phyloP scores from a whole-genome alignment of 2,888 invertebrate species.

The Athalia cordata region DNA sequence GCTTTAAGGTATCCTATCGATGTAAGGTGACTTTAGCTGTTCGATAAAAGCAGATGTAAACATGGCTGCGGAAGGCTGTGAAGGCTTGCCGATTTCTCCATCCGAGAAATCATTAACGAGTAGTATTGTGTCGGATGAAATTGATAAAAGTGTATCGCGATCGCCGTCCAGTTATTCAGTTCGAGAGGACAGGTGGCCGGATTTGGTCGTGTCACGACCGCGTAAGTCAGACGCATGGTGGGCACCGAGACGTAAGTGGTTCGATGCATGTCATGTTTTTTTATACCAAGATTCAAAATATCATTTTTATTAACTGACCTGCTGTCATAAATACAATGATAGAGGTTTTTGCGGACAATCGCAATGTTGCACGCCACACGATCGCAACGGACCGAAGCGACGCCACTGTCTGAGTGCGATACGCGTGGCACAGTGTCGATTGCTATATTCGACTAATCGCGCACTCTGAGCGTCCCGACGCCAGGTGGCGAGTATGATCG shows the following conservation, averaged over 20 bases:
- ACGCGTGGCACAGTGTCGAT: slow-evolving; percentile 10
- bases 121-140: slow-evolving; percentile 74
- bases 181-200: slow-evolving; percentile 74
- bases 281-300: background rate
- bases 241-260: slow-evolving; percentile 70
- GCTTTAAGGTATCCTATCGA: background rate
- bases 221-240: slow-evolving; percentile 71
- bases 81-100: slow-evolving; percentile 70
- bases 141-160: slow-evolving; percentile 73
- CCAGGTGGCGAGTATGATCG: slow-evolving; percentile 17
- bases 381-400: background rate
- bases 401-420: slow-evolving; percentile 33
- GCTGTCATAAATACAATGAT: background rate
- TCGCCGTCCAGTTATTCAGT: slow-evolving; percentile 78
- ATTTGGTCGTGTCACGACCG: slow-evolving; percentile 70
- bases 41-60: slow-evolving; percentile 50
- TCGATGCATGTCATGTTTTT: slow-evolving; percentile 8
- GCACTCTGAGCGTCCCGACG: slow-evolving; percentile 16
- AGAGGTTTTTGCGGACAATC: background rate
- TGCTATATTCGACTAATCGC: background rate
- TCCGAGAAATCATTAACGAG: slow-evolving; percentile 70
- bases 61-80: slow-evolving; percentile 69
- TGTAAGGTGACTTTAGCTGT: background rate
- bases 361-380: background rate
- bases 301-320: background rate